Percentiles rank a stretch among this genome's conserved stretches.
phyloP scores from a whole-genome alignment of 2,888 invertebrate species.

The Melanostoma mellinum region DNA sequence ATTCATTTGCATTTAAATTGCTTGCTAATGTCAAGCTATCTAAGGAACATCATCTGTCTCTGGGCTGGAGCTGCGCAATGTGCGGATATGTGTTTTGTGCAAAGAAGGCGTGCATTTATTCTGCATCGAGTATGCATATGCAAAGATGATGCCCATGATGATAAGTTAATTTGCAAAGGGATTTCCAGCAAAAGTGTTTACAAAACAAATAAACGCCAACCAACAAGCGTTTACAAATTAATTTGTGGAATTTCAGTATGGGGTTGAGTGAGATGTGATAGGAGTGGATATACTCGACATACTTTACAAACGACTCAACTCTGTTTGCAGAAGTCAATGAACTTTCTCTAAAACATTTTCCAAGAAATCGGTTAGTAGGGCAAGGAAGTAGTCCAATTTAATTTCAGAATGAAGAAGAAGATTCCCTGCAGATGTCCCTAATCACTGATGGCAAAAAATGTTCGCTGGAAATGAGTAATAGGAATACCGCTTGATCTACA shows the following conservation, averaged over 20 bases:
- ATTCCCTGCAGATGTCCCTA: no score
- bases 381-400: no score
- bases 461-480: no score
- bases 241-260: neutral
- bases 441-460: no score
- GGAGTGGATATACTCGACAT: no score
- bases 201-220: slow-evolving; percentile 27
- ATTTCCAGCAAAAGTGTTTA: slow-evolving; percentile 44
- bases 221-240: neutral
- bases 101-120: slow-evolving; percentile 3
- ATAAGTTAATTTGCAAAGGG: slow-evolving; percentile 58
- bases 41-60: slow-evolving; percentile 79
- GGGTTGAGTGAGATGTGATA: no score
- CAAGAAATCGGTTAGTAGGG: no score
- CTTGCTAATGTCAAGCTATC: slow-evolving; percentile 82
- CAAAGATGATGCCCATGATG: slow-evolving; percentile 25
- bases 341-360: no score
- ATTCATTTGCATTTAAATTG: slow-evolving; percentile 82
- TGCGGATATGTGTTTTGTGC: neutral
- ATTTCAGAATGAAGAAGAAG: no score
- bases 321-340: no score
- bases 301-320: no score
- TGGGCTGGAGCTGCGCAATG: slow-evolving; percentile 11
- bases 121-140: neutral
- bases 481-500: no score